A percentile compares a stretch with the other conserved stretches of the same genome.
Conservation (phyloP, 2,113 vertebrate species). For the Alosa alosa region DNA sequence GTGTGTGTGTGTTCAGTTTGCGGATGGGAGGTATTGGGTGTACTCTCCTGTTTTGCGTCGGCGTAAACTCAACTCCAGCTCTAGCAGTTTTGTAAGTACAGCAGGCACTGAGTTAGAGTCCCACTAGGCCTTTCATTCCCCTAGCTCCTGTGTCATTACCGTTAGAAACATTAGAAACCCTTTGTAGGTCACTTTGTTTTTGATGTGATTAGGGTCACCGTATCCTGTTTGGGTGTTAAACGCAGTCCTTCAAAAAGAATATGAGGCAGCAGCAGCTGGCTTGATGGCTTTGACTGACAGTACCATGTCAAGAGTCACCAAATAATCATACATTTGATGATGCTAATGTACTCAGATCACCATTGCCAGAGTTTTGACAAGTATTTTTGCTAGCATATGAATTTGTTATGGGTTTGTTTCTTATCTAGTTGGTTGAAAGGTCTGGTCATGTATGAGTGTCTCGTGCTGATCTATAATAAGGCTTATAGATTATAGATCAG, state of each 20-base stretch:
- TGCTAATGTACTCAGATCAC: neutral
- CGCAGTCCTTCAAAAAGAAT: neutral
- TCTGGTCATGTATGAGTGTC: neutral
- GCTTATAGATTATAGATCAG: no score
- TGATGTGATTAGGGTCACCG: neutral
- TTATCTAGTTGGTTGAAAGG: neutral
- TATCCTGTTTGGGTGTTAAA: neutral
- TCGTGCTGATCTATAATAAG: neutral
- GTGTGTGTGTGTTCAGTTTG: constrained; percentile 76
- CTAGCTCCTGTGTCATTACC: neutral
- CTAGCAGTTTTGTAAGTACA: constrained; percentile 68
- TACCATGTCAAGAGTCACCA: neutral
- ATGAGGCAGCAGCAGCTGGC: neutral
- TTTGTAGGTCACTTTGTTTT: constrained; percentile 8
- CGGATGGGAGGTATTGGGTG: constrained; percentile 93
- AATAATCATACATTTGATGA: neutral
- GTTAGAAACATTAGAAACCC: neutral
- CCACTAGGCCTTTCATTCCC: neutral
- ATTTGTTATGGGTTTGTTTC: neutral
- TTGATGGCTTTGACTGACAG: neutral
- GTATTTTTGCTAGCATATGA: neutral
- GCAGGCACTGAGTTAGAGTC: neutral
- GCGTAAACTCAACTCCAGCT: constrained; percentile 73
- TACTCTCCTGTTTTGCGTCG: constrained; percentile 85
- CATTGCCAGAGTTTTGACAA: neutral